Base-by-base conservation (phyloP, 2,888 invertebrate genomes). In the Odontocerum albicorne region DNA sequence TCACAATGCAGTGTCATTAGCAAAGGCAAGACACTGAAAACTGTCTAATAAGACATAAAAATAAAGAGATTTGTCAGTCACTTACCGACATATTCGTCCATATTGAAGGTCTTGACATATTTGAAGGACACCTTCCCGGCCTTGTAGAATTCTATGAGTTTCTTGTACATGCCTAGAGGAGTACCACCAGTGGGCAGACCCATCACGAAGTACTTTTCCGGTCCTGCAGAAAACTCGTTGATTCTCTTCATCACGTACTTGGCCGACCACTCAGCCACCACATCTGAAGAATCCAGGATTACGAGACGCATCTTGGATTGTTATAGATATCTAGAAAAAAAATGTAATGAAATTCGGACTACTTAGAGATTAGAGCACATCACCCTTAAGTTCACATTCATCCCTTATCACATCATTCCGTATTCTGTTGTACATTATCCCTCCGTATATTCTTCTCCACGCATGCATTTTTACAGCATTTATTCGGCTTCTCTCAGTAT, bases 111-210 rank as follows among this genome's bases (percentile, higher is more conserved):
- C 70, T 92, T 96, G 10, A 99, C 98, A 80, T 95, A 90, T 71
- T 93, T 88, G 72, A 99, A 99, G 3, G 96, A 96, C 50, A 99
- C 74, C 70, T 88, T 86, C 47, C 95, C 96, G 63, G 84, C 86
- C 66, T 90, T 88, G 72, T 95, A 77, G 73, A 86, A 95, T 70
- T 97, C 88, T 62, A 98, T 94, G 55, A 99, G 80, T 65, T 91
- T 89, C 68, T 86, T 85, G 77, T 99, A 99, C 90, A 96, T 97
- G 65, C 93, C 94, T 62, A 94, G 79, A 10, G 99, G 98, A n/a
- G 99, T 99, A 63, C 96, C 90, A 45, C 98, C 98, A 64, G 99
- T 99, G 55, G 98, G 98, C 65, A 99, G 78, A 2, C 98, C 98
- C 58, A 99, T 79, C 40, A 94, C 93, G 77, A 98, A 99, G 73